Percentiles rank a stretch among this genome's conserved stretches.
Evolutionary conservation across 1,140 invertebrate species (phyloP).

Genomic region (Drosophila micromelanica): DNA sequence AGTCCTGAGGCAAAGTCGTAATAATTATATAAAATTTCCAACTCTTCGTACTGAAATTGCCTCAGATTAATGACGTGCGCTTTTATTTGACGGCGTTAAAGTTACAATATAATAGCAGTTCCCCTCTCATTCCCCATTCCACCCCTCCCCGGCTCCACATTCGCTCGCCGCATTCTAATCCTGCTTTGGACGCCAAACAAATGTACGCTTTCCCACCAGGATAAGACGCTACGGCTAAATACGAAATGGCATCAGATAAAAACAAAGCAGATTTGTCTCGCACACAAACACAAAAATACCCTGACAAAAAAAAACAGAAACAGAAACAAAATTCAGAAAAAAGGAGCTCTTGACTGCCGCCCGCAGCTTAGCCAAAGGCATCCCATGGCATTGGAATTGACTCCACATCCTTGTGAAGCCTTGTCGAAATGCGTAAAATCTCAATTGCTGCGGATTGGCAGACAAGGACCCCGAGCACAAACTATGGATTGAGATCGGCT

Average conservation of each 20-base stretch:
- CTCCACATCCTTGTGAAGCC: conserved; percentile 34
- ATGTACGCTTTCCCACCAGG: conserved; percentile 81
- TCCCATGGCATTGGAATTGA: conserved; percentile 14
- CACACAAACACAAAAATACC: conserved; percentile 38
- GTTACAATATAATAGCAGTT: conserved; percentile 36
- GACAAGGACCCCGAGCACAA: conserved; percentile 30
- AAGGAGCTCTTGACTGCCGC: conserved; percentile 34
- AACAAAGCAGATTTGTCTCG: conserved; percentile 81
- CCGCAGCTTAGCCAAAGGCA: conserved; percentile 32
- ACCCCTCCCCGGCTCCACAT: background rate
- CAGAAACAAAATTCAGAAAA: background rate
- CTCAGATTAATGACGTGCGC: conserved; percentile 47
- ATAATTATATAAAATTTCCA: conserved; percentile 73
- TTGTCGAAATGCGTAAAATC: conserved; percentile 78
- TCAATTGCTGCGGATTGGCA: conserved; percentile 75
- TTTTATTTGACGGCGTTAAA: conserved; percentile 54
- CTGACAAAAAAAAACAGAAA: conserved; percentile 12
- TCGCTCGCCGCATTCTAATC: conserved; percentile 54
- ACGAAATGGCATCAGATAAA: conserved; percentile 79
- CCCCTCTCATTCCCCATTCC: too few relatives aligned
- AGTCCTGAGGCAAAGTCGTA: conserved; percentile 22
- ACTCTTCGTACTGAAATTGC: conserved; percentile 35
- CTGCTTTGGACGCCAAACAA: conserved; percentile 60
- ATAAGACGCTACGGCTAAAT: conserved; percentile 73
- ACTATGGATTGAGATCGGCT: conserved; percentile 12